Evolutionary conservation across 2,797 vertebrate genomes (phyloP).

Genomic region (Tenualosa thibaudeaui): DNA sequence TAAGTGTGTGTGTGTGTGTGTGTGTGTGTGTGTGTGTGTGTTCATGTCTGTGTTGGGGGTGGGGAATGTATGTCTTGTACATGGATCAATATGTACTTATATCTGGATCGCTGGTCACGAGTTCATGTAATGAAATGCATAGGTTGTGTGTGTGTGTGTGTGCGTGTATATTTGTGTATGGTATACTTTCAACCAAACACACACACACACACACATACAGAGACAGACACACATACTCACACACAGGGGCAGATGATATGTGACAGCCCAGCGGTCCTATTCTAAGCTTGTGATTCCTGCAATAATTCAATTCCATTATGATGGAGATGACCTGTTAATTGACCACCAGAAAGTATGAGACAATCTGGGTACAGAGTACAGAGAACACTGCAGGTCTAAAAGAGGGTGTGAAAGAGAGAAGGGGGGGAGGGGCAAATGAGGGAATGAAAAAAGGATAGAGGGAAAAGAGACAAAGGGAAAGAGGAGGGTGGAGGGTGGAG

Average conservation of each 20-base stretch:
- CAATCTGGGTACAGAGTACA: neutral
- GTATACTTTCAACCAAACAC: neutral
- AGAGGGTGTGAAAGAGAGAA: neutral
- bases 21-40: slow-evolving; percentile 13
- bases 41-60: neutral
- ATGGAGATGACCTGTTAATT: neutral
- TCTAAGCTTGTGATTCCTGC: neutral
- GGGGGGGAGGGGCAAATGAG: neutral
- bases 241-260: neutral
- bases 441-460: neutral
- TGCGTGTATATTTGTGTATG: neutral
- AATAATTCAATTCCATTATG: neutral
- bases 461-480: neutral
- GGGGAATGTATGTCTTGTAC: neutral
- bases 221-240: neutral
- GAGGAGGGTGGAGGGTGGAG: neutral
- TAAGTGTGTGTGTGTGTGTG: neutral
- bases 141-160: neutral
- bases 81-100: neutral
- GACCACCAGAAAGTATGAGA: neutral
- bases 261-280: neutral
- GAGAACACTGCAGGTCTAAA: neutral
- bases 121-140: slow-evolving; percentile 10
- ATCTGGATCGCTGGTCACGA: neutral
- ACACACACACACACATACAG: neutral